Base-by-base conservation (phyloP, 2,113 vertebrate species). In the Cheilinus undulatus region DNA sequence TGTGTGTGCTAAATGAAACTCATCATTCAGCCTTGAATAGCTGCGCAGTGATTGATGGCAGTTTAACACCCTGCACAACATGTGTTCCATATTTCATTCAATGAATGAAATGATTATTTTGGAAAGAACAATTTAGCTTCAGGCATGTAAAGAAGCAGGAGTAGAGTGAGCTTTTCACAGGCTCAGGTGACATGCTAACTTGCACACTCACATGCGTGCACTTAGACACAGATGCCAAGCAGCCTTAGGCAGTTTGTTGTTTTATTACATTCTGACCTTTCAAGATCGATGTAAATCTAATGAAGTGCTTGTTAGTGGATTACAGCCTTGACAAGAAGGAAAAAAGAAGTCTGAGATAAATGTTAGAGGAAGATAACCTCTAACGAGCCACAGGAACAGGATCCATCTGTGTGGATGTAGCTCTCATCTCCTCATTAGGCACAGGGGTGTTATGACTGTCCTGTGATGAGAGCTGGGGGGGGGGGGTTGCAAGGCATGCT, bases 401-500 rank as follows among this genome's bases (percentile, higher is more conserved):
- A 91, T 90, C 90, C 92, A 93, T 86, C 92, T 92, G 90, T 78
- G 83, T 90, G 90, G 90, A 90, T 89, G 89, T 89, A 71, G 77
- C 90, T 84, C 88, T 93, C 91, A 92, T 88, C 91, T 90, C 86
- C 88, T 91, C 91, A 65, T 92, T 90, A 89, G 67, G 71, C 30
- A 5, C 60, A 66, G 85, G 80, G n/a, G 78, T 68, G 82, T 84
- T 64, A 84, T 50, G 71, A 51, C 67, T 63, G 71, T 85, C 84
- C 86, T 66, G 85, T 71, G 90, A 79, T 90, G 88, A 91, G 84
- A 91, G 87, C 71, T 87, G 60, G 5, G 24, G 43, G 60, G 5
- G 24, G 43, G 52, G 65, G 3, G 54, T 49, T 48, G 66, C 69
- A 65, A 73, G 53, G 75, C 52, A 52, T 52, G 73, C 38, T 50